A percentile compares a stretch with the other conserved stretches of the same genome.
phyloP scores from a whole-genome alignment of 53 echinoderm and acorn worm genomes.

The Astropecten irregularis region DNA sequence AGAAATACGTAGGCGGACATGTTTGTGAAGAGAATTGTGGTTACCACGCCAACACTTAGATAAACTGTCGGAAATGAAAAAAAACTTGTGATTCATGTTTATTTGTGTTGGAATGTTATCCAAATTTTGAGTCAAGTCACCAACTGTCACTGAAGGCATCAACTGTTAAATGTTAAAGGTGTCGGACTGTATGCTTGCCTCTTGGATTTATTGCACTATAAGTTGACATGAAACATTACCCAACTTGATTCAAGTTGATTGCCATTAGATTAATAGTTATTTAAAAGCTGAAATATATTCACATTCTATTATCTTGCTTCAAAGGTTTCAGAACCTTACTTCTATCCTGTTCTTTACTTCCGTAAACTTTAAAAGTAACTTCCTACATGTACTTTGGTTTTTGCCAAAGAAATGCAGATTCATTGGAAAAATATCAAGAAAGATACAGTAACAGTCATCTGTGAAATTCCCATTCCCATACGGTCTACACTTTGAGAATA shows the following conservation, averaged over 20 bases:
- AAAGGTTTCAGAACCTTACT: no score
- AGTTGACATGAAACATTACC: no score
- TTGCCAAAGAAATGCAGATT: no score
- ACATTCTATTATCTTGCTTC: no score
- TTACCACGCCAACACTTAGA: neutral
- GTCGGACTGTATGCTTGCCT: neutral
- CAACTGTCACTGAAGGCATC: neutral
- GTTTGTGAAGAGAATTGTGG: neutral
- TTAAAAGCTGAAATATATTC: neutral
- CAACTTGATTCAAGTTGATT: neutral
- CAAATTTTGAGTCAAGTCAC: neutral
- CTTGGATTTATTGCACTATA: neutral
- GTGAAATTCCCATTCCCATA: no score
- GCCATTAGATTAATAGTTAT: neutral
- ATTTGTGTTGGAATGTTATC: conserved; percentile 15
- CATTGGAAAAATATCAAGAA: no score
- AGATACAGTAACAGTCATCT: no score
- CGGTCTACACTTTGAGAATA: no score
- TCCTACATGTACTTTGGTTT: no score
- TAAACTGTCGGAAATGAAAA: neutral
- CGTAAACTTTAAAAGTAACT: no score
- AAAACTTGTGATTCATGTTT: neutral
- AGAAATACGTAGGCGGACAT: neutral
- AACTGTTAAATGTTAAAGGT: neutral
- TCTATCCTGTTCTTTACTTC: no score